Conservation (phyloP, 30 jellyfish, hydroid and myxozoan genomes). For the Hydra vulgaris region DNA sequence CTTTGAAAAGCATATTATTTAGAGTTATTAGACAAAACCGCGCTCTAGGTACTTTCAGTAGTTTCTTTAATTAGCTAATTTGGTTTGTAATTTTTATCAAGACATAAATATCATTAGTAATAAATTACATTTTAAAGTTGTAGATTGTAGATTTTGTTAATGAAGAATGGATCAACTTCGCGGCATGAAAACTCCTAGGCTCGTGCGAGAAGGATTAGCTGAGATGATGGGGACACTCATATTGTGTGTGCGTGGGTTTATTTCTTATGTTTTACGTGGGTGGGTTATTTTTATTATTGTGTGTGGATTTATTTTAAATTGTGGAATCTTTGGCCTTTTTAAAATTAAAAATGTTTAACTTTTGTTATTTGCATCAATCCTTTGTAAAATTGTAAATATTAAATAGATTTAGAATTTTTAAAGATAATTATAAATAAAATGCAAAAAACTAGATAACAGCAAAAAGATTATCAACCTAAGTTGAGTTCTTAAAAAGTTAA, state of each 20-base stretch:
- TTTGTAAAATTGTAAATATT: too few relatives aligned
- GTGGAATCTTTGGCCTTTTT: too few relatives aligned
- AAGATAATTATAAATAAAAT: too few relatives aligned
- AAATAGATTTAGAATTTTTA: too few relatives aligned
- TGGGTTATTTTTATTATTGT: not conserved
- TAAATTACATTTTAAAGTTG: not conserved
- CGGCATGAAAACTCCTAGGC: slow-evolving; percentile 77
- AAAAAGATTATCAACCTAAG: too few relatives aligned
- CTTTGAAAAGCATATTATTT: not conserved
- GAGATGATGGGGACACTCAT: slow-evolving; percentile 97
- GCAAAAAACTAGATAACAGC: too few relatives aligned
- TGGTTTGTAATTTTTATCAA: too few relatives aligned
- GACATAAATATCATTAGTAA: too few relatives aligned
- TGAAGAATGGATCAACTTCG: slow-evolving; percentile 52
- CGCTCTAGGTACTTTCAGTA: not conserved
- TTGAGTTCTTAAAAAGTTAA: too few relatives aligned
- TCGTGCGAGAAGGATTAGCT: slow-evolving; percentile 82
- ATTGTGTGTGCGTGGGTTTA: slow-evolving; percentile 62
- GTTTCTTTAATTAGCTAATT: not conserved
- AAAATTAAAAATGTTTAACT: too few relatives aligned
- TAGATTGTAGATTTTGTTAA: not conserved
- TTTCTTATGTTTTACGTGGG: not conserved
- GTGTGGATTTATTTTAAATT: too few relatives aligned
- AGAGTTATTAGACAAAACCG: not conserved
- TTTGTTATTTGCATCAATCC: too few relatives aligned